These are phyloP conservation scores for Tiliacea aurago DNA, from an alignment of 2,888 invertebrate genomes.

Conservation along the genomic window DNA sequence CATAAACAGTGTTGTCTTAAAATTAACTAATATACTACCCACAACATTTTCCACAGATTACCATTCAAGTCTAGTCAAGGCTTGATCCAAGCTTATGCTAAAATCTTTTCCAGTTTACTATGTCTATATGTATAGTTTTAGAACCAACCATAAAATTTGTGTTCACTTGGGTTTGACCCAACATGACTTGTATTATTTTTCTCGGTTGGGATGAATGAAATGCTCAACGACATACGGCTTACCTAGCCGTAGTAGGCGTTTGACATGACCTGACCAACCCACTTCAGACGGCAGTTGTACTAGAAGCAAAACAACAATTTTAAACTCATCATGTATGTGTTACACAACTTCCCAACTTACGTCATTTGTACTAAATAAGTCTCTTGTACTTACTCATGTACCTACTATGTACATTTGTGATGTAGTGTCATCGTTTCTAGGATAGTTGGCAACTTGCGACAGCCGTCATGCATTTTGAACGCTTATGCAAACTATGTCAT, in stretches of 20 bases:
- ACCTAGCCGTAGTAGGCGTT: slow-evolving; percentile 26
- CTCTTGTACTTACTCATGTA: slow-evolving; percentile 32
- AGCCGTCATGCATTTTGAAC: slow-evolving; percentile 41
- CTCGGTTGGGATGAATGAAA: slow-evolving; percentile 29
- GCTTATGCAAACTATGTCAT: slow-evolving; percentile 29
- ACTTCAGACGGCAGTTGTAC: background rate
- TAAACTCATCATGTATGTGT: slow-evolving; percentile 20
- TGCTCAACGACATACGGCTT: background rate
- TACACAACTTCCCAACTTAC: slow-evolving; percentile 33
- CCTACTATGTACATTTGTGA: slow-evolving; percentile 43
- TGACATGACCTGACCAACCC: background rate
- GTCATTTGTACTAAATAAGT: slow-evolving; percentile 48
- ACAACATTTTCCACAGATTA: too few relatives aligned
- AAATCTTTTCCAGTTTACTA: background rate
- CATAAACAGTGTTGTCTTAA: too few relatives aligned
- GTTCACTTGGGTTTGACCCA: background rate
- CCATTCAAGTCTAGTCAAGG: too few relatives aligned
- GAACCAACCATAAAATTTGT: background rate
- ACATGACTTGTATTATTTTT: slow-evolving; percentile 1
- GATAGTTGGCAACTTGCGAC: slow-evolving; percentile 40
- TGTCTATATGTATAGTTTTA: background rate
- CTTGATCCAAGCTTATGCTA: background rate
- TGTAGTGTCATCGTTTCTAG: slow-evolving; percentile 50
- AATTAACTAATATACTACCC: too few relatives aligned
- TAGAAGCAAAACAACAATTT: slow-evolving; percentile 1